Evolutionary conservation across 1,140 invertebrate genomes (phyloP), one percentile per base, ranked within the genome.

Genomic region (Homalodisca vitripennis): DNA sequence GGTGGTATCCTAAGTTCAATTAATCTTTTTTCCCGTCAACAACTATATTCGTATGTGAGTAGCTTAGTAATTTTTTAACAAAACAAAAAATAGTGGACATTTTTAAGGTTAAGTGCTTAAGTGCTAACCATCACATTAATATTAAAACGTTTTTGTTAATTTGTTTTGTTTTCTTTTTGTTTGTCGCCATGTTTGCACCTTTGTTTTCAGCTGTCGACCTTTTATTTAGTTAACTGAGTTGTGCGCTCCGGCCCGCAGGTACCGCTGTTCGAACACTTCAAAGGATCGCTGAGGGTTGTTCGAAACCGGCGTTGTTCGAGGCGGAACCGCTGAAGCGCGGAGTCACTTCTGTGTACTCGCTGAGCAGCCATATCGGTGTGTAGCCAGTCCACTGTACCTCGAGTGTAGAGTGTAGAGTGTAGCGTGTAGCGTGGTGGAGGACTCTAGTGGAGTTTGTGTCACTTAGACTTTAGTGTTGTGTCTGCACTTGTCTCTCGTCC

Each of bases 281-380:
- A 22, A 51, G n/a, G 48, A 51, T 51, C 48, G 48, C 48, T 3
- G 48, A 51, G n/a, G 48, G 48, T 12, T n/a, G 48, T n/a, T n/a
- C n/a, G n/a, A n/a, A n/a, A n/a, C n/a, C 3, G 48, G 14, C 48
- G 48, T 51, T 14, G 48, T 14, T 51, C 48, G 3, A 14, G 48
- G 48, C 14, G n/a, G n/a, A n/a, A n/a, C n/a, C n/a, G n/a, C n/a
- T n/a, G n/a, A n/a, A n/a, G n/a, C n/a, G n/a, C n/a, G n/a, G n/a
- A n/a, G n/a, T n/a, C n/a, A n/a, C n/a, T n/a, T 51, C 22, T 22
- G 48, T 20, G n/a, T 51, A 51, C 48, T 51, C 48, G 3, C 48
- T 51, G 14, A 12, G 14, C n/a, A 6, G 48, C 3, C 48, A 51
- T 22, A 51, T 51, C n/a, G 48, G 48, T 51, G 6, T 51, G 48